phyloP scores from a whole-genome alignment of 2,888 invertebrate species.

The Drosophila kanekoi region DNA sequence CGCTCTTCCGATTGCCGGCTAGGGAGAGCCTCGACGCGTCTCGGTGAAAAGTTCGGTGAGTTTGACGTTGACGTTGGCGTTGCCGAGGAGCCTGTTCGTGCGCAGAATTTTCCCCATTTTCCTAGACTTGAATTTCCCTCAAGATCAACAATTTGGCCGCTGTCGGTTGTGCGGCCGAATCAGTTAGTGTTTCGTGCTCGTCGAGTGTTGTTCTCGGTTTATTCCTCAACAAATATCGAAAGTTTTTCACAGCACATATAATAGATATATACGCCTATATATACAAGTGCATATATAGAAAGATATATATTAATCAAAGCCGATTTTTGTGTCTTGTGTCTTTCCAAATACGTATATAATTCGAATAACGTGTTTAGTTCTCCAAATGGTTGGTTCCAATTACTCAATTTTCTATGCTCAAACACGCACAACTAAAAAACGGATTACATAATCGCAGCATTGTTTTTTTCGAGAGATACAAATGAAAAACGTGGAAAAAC shows the following conservation, averaged over 20 bases:
- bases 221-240: slow-evolving; percentile 82
- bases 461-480: slow-evolving; percentile 29
- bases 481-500: slow-evolving; percentile 63
- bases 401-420: slow-evolving; percentile 21
- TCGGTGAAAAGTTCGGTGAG: slow-evolving; percentile 27
- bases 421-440: slow-evolving; percentile 25
- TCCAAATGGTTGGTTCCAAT: slow-evolving; percentile 49
- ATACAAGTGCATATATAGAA: slow-evolving; percentile 62
- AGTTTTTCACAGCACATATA: slow-evolving; percentile 75
- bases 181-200: slow-evolving; percentile 85
- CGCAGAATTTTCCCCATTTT: slow-evolving; percentile 16
- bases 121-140: slow-evolving; percentile 28
- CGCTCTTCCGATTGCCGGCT: slow-evolving; percentile 35
- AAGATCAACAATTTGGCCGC: slow-evolving; percentile 51
- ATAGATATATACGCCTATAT: slow-evolving; percentile 58
- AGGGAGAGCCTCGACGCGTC: slow-evolving; percentile 17
- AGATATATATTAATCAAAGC: slow-evolving; percentile 45
- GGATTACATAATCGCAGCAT: slow-evolving; percentile 60
- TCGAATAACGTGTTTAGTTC: slow-evolving; percentile 43
- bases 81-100: slow-evolving; percentile 40
- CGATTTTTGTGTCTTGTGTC: slow-evolving; percentile 36
- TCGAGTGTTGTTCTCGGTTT: slow-evolving; percentile 85
- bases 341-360: slow-evolving; percentile 39
- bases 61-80: slow-evolving; percentile 9
- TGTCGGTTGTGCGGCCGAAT: slow-evolving; percentile 52